Conservation (phyloP, 53 echinoderm and acorn worm species). For the Paracentrotus lividus region DNA sequence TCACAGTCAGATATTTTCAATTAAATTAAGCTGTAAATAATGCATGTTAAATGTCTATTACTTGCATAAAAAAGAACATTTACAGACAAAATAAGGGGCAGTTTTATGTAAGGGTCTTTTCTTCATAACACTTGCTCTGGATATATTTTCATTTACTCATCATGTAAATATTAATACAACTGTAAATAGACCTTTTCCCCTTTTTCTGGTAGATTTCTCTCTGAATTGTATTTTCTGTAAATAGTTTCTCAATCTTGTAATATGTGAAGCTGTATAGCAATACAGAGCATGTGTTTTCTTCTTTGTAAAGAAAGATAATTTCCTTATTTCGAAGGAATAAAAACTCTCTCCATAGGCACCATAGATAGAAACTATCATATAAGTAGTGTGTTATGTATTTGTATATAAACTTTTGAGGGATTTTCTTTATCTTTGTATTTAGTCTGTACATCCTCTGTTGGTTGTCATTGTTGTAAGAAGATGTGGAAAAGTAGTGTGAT, state of each 20-base stretch:
- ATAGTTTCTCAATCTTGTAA: slow-evolving; percentile 14
- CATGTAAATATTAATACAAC: neutral
- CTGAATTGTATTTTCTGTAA: slow-evolving; percentile 34
- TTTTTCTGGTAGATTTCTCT: slow-evolving; percentile 13
- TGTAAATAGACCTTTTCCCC: slow-evolving; percentile 24
- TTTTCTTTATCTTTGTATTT: slow-evolving; percentile 39
- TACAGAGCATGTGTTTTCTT: slow-evolving; percentile 21
- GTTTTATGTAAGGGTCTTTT: neutral
- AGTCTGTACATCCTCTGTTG: neutral
- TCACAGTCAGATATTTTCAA: neutral
- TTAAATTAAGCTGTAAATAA: neutral
- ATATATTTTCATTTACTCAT: slow-evolving; percentile 23
- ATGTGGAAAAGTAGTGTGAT: slow-evolving; percentile 4
- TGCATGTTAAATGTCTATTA: neutral
- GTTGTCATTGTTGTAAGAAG: slow-evolving; percentile 24
- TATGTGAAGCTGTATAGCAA: neutral
- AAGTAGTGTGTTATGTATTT: slow-evolving; percentile 27
- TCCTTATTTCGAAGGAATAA: neutral
- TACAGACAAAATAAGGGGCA: neutral
- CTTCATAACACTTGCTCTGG: neutral
- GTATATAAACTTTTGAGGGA: slow-evolving; percentile 47
- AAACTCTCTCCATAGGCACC: neutral
- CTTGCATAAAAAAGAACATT: neutral
- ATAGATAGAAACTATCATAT: neutral
- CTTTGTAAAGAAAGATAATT: neutral